Evolutionary conservation across 2,888 invertebrate genomes (phyloP), one percentile per base, ranked within the genome.

Genomic region (Ichneumon xanthorius): DNA sequence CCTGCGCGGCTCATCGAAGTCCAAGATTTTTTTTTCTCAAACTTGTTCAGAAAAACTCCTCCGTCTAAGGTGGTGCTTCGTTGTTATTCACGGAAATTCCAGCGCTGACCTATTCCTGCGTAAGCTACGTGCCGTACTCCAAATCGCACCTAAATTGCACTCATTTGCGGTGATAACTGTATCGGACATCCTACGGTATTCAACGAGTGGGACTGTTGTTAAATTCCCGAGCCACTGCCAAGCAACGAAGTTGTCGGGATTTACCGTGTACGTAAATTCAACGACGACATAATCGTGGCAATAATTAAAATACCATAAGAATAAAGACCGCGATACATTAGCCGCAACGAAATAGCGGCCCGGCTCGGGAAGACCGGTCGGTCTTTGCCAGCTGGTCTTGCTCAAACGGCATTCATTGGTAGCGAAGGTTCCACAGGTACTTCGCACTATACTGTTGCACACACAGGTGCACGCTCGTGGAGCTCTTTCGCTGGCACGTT

Each of bases 381-480:
- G 50, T 73, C 16, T 16, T 58, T 68, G 72, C 48, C 68, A 70
- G 70, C 70, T 76, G 81, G 78, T 72, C 80, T 80, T 72, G 58
- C 79, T 58, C 70, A 80, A 85, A 85, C 53, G 80, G 76, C 72
- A 76, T 67, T 80, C 70, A 68, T 85, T 85, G 79, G 71, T 82
- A 33, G 82, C 80, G 71, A 68, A 82, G 80, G 86, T 77, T 85
- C 87, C 86, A 80, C 78, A 73, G 55, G 61, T 75, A 79, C 85
- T 85, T 79, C 63, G 48, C 45, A 48, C 45, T 48, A 48, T 16
- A 48, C 45, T 4, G 45, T 16, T 16, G 70, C 73, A 63, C 68
- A 79, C 79, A 82, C 78, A 80, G 72, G 55, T 55, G 71, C 55
- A 40, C 63, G 45, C 63, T n/a, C 48, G 11, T 37, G 22, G 72